Percentiles rank a stretch among this genome's conserved stretches.
These are phyloP conservation scores for Dromius quadrimaculatus DNA, from an alignment of 2,888 invertebrate genomes.

Conservation along the genomic window DNA sequence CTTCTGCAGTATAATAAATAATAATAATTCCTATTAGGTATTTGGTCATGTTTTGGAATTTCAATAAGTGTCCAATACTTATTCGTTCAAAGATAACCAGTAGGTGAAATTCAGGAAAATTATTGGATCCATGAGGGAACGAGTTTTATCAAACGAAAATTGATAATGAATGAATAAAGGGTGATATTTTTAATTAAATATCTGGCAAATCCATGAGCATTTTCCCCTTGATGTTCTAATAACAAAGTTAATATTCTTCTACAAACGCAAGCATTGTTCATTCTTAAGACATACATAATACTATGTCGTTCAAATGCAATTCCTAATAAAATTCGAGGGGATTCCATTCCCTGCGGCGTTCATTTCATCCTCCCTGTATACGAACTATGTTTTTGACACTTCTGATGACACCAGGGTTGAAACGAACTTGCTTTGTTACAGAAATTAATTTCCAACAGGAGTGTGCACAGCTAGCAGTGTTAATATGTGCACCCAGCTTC, in stretches of 20 bases:
- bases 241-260: constrained; percentile 28
- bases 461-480: no score
- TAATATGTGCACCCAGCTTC: constrained; percentile 13
- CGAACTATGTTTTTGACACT: constrained; percentile 11
- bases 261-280: constrained; percentile 17
- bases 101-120: no score
- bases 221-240: constrained; percentile 10
- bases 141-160: no score
- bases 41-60: no score
- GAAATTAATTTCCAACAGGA: constrained; percentile 18
- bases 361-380: background rate
- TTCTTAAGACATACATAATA: constrained; percentile 2
- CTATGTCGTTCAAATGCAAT: constrained; percentile 20
- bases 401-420: constrained; percentile 24
- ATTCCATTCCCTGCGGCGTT: background rate
- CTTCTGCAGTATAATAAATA: no score
- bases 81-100: no score
- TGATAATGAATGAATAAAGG: no score
- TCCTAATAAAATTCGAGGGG: constrained; percentile 26
- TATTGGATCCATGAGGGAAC: no score
- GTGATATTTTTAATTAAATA: background rate
- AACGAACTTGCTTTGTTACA: constrained; percentile 27
- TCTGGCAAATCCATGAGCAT: constrained; percentile 2
- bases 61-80: no score
- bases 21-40: no score